Evolutionary conservation across 2,113 vertebrate genomes (phyloP).

Genomic region (Prochilodus magdalenae): DNA sequence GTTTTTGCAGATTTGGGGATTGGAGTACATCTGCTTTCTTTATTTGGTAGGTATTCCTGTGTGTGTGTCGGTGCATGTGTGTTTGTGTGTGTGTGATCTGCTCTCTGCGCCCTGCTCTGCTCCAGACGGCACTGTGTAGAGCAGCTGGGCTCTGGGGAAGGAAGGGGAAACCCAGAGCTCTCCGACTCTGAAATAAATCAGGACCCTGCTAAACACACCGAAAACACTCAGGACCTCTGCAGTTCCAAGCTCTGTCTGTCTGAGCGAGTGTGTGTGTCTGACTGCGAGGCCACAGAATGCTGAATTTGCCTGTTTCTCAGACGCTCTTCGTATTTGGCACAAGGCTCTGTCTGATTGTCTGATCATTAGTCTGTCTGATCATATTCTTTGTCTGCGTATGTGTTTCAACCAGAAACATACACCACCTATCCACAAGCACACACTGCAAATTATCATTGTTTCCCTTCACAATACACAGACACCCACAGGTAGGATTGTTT

Average conservation of each 20-base stretch:
- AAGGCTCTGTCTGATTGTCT: constrained; percentile 10
- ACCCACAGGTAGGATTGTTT: background rate
- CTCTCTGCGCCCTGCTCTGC: constrained; percentile 40
- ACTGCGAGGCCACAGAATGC: background rate
- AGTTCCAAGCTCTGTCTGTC: constrained; percentile 12
- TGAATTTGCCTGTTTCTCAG: background rate
- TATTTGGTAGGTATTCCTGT: constrained; percentile 72
- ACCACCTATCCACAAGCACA: background rate
- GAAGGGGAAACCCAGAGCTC: constrained; percentile 47
- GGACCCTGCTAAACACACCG: constrained; percentile 36
- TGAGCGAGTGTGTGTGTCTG: constrained; percentile 16
- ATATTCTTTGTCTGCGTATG: constrained; percentile 30
- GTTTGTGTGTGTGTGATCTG: constrained; percentile 39
- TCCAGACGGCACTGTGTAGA: constrained; percentile 47
- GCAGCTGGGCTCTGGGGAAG: constrained; percentile 41
- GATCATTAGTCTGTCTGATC: constrained; percentile 5
- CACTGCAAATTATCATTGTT: background rate
- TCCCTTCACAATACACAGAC: background rate
- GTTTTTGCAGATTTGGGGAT: constrained; percentile 66
- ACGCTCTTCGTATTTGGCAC: background rate
- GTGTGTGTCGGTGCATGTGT: constrained; percentile 59
- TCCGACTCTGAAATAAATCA: constrained; percentile 55
- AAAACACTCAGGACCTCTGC: constrained; percentile 24
- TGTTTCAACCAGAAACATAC: background rate
- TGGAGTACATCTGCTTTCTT: constrained; percentile 80